These are phyloP conservation scores for Reticulitermes speratus DNA, from an alignment of 1,140 invertebrate species.

Conservation along the genomic window DNA sequence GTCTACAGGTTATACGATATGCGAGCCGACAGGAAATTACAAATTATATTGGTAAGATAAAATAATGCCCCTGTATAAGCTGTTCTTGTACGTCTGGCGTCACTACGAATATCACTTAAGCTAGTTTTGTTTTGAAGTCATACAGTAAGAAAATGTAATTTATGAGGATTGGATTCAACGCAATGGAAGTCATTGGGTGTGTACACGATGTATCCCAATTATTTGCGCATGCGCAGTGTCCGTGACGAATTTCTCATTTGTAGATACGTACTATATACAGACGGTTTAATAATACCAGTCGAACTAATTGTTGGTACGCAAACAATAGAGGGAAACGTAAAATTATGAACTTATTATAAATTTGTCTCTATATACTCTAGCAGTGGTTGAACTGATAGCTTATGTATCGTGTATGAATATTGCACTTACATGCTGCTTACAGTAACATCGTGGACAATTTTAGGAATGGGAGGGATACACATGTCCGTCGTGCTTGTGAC, in stretches of 20 bases:
- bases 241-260: background rate
- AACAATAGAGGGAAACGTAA: conserved; percentile 10
- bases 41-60: too few species aligned
- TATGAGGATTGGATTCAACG: background rate
- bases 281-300: background rate
- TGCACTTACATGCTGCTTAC: too few species aligned
- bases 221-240: conserved; percentile 8
- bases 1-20: too few species aligned
- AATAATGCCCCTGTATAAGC: too few species aligned
- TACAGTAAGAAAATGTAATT: background rate
- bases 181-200: background rate
- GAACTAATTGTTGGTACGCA: background rate
- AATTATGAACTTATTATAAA: conserved; percentile 18
- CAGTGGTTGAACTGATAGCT: background rate
- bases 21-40: too few species aligned
- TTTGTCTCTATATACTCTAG: background rate
- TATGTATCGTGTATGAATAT: background rate
- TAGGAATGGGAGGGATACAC: too few species aligned
- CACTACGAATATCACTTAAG: background rate
- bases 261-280: background rate
- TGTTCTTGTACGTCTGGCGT: background rate
- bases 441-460: too few species aligned
- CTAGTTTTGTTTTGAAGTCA: background rate
- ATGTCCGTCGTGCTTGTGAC: too few species aligned
- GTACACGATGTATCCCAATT: background rate